Percentiles rank a stretch among this genome's conserved stretches.
phyloP scores from a whole-genome alignment of 53 echinoderm and acorn worm species.

The Arbacia lixula region DNA sequence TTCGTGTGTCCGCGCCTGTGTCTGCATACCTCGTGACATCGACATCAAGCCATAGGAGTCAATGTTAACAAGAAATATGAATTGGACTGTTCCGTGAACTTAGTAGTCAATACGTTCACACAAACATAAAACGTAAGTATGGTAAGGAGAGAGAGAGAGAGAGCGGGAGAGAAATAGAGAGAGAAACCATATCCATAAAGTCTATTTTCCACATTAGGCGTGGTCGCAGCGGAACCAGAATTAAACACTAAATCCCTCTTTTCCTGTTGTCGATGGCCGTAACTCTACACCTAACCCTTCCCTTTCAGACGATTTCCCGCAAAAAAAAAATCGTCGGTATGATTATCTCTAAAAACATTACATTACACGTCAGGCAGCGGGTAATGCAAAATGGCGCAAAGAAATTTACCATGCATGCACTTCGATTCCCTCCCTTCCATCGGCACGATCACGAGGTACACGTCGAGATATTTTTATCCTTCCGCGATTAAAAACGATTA shows the following conservation, averaged over 20 bases:
- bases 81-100: no score
- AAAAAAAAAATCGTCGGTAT: background rate
- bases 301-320: conserved; percentile 18
- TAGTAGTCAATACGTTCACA: background rate
- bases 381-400: background rate
- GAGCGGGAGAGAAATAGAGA: background rate
- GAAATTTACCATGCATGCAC: conserved; percentile 22
- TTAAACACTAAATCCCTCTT: conserved; percentile 52
- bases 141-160: background rate
- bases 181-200: conserved; percentile 22
- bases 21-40: no score
- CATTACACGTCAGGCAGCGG: conserved; percentile 30
- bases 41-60: no score
- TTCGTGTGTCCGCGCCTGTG: no score
- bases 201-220: conserved; percentile 48
- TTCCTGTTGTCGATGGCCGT: conserved; percentile 52
- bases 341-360: conserved; percentile 29
- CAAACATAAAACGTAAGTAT: background rate
- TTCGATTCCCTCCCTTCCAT: background rate
- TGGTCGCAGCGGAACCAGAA: conserved; percentile 60
- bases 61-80: no score
- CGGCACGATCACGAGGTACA: conserved; percentile 5
- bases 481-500: conserved; percentile 57
- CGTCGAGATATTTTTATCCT: conserved; percentile 50
- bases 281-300: conserved; percentile 54